A percentile compares a stretch with the other conserved stretches of the same genome.
phyloP scores from a whole-genome alignment of 2,113 vertebrate species.

The Tiliqua scincoides region DNA sequence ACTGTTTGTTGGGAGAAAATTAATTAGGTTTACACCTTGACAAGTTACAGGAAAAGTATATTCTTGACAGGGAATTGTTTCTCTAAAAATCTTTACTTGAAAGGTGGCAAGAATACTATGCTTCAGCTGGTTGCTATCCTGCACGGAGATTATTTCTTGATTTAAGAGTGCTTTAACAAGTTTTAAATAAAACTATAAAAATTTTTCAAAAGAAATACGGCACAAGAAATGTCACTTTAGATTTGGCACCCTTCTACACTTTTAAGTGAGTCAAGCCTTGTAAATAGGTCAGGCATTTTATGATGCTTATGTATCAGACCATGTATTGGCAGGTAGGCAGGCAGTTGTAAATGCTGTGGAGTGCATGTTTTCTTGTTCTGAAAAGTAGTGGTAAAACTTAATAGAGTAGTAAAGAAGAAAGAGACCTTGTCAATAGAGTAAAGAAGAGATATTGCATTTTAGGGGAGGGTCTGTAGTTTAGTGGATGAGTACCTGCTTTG shows the following conservation, averaged over 20 bases:
- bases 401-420: neutral
- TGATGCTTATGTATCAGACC: neutral
- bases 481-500: no score
- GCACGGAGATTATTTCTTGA: neutral
- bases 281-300: neutral
- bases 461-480: no score
- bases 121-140: neutral
- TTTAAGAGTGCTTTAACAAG: neutral
- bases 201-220: conserved; percentile 15
- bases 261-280: neutral
- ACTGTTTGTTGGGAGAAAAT: neutral
- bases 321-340: neutral
- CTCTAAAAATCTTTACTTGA: neutral
- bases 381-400: neutral
- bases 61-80: neutral
- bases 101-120: neutral
- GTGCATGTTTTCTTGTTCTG: neutral
- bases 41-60: neutral
- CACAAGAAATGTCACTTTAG: neutral
- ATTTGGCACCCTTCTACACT: neutral
- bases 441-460: no score
- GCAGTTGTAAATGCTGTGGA: neutral
- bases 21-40: neutral
- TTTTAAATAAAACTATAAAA: neutral
- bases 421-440: neutral